Evolutionary conservation across 2,797 vertebrate species (phyloP).

Genomic region (Myoxocephalus aenaeus): DNA sequence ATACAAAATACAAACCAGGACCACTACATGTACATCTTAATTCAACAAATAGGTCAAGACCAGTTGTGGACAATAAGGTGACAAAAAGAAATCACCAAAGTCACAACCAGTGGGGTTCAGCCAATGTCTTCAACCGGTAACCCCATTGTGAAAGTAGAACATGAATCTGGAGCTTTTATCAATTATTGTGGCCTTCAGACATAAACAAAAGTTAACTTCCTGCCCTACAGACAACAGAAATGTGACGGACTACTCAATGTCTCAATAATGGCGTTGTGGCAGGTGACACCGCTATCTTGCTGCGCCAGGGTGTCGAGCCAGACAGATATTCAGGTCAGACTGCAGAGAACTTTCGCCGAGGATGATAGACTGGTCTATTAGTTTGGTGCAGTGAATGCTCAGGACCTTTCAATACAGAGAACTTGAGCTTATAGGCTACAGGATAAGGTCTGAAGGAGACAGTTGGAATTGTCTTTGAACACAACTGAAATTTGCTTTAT

Average conservation of each 20-base stretch:
- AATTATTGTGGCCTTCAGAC: slow-evolving; percentile 20
- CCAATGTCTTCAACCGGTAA: neutral
- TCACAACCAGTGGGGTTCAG: neutral
- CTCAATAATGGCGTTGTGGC: slow-evolving; percentile 59
- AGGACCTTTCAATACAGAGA: slow-evolving; percentile 42
- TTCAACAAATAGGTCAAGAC: neutral
- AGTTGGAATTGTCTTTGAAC: slow-evolving; percentile 21
- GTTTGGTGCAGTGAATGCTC: slow-evolving; percentile 59
- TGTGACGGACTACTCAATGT: slow-evolving; percentile 46
- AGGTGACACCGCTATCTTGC: slow-evolving; percentile 66
- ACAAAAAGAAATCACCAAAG: neutral
- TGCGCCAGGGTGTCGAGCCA: slow-evolving; percentile 60
- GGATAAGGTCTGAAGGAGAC: slow-evolving; percentile 22
- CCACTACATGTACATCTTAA: neutral
- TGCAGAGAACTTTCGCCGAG: slow-evolving; percentile 63
- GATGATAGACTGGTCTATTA: slow-evolving; percentile 64
- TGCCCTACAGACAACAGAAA: slow-evolving; percentile 42
- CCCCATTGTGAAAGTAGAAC: neutral
- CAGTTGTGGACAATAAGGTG: neutral
- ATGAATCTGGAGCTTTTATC: neutral
- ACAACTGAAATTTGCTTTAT: neutral
- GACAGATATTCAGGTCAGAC: slow-evolving; percentile 71
- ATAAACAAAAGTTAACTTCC: slow-evolving; percentile 17
- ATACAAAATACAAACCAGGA: neutral
- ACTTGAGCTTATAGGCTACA: slow-evolving; percentile 32